Conservation (phyloP, 2,797 vertebrate genomes). For the Arnoldichthys spilopterus region DNA sequence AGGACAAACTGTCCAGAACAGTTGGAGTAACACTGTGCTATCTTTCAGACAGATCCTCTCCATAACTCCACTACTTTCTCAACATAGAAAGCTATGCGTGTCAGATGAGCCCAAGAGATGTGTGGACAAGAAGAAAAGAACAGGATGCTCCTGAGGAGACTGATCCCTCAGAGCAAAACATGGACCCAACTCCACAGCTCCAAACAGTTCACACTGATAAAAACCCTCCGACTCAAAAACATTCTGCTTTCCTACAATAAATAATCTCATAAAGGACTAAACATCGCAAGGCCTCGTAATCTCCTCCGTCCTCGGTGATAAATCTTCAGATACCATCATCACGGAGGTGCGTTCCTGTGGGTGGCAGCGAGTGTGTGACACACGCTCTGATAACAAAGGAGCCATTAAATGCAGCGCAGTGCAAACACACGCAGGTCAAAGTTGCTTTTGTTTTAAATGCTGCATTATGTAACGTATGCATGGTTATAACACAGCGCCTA, state of each 20-base stretch:
- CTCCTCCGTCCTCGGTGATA: neutral
- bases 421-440: conserved; percentile 23
- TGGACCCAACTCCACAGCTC: too few relatives aligned
- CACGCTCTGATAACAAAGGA: conserved; percentile 26
- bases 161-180: too few relatives aligned
- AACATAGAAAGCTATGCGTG: too few relatives aligned
- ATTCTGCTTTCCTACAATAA: too few relatives aligned
- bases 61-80: too few relatives aligned
- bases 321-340: neutral
- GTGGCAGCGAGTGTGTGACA: conserved; percentile 7
- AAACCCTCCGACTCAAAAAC: neutral
- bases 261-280: neutral
- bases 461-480: neutral
- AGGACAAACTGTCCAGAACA: too few relatives aligned
- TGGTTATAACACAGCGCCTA: neutral
- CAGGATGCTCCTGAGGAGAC: too few relatives aligned
- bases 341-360: neutral
- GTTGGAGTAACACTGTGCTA: too few relatives aligned
- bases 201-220: neutral
- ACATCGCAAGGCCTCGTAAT: too few relatives aligned
- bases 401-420: neutral
- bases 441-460: conserved; percentile 12
- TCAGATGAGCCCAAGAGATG: too few relatives aligned
- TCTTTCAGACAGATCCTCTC: too few relatives aligned
- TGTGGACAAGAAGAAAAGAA: too few relatives aligned